Base-by-base conservation (phyloP, 2,888 invertebrate genomes). In the Gerris lacustris region DNA sequence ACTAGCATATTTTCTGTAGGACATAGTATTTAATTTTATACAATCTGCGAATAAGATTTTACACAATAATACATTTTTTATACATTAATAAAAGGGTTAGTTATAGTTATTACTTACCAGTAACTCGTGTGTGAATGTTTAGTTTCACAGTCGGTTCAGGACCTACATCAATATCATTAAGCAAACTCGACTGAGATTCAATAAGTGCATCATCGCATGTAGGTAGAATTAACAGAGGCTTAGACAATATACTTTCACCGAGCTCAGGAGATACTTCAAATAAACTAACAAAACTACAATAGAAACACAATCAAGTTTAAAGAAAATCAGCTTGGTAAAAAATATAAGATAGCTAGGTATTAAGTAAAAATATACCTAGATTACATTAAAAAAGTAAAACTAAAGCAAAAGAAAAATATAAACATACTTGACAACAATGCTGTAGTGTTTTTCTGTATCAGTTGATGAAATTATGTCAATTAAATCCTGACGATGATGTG, bases 401-500 rank as follows among this genome's bases (percentile, higher is more conserved):
- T 31, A 31, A 31, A 31, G 31, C 31, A 31, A 68, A 67, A 6
- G 55, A 45, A 7, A 44, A n/a, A 6, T 64, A 64, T 6, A 9
- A 45, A 75, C 84, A 84, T 83, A 91, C 91, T 90, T 88, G 68
- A 91, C 84, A 77, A 85, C 84, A 68, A 92, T 82, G 63, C 86
- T 84, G 77, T 84, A 89, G 78, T 88, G 87, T 70, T 86, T 84
- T 66, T 84, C 80, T 69, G 81, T 82, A 79, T 90, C 87, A 6
- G 79, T 79, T 75, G 84, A 82, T 73, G 84, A 81, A 75, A 92
- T 79, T 76, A 92, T 87, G 73, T 83, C 79, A 6, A 85, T 75
- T 71, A 91, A 80, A 72, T 89, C 87, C 70, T 84, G 79, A 73
- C 82, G 78, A 79, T 90, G 89, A 76, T 86, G 82, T 72, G 84